Evolutionary conservation across 2,797 vertebrate genomes (phyloP).

Genomic region (Liasis olivaceus): DNA sequence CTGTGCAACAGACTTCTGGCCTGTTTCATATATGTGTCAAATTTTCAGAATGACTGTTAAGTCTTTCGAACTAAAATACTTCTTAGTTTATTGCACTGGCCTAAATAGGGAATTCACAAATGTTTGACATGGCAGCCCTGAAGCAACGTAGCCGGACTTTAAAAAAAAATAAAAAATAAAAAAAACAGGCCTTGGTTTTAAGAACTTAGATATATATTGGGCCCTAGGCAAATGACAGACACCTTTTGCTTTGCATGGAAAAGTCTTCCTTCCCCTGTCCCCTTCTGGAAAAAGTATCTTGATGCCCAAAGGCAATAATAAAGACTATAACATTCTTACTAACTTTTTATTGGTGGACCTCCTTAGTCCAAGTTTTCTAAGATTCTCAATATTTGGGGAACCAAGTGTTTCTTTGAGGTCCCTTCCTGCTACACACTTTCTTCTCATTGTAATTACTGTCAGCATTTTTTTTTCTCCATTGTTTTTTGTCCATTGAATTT

Average conservation of each 20-base stretch:
- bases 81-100: neutral
- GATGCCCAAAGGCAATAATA: neutral
- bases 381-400: neutral
- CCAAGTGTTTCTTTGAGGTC: neutral
- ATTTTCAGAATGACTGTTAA: neutral
- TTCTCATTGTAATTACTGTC: too few relatives aligned
- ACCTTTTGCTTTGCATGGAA: neutral
- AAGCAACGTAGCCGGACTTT: neutral
- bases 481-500: too few relatives aligned
- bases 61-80: neutral
- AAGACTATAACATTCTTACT: neutral
- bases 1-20: neutral
- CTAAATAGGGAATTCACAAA: conserved; percentile 8
- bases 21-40: neutral
- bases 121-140: conserved; percentile 2
- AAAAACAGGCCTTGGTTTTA: conserved; percentile 1
- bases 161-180: neutral
- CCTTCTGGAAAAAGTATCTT: neutral
- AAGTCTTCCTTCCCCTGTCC: too few relatives aligned
- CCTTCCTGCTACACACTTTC: too few relatives aligned
- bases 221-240: neutral
- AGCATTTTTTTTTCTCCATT: too few relatives aligned
- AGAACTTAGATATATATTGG: neutral
- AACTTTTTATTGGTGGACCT: neutral
- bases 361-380: neutral